Base-by-base conservation (phyloP, 1,140 invertebrate species). In the Maconellicoccus hirsutus region DNA sequence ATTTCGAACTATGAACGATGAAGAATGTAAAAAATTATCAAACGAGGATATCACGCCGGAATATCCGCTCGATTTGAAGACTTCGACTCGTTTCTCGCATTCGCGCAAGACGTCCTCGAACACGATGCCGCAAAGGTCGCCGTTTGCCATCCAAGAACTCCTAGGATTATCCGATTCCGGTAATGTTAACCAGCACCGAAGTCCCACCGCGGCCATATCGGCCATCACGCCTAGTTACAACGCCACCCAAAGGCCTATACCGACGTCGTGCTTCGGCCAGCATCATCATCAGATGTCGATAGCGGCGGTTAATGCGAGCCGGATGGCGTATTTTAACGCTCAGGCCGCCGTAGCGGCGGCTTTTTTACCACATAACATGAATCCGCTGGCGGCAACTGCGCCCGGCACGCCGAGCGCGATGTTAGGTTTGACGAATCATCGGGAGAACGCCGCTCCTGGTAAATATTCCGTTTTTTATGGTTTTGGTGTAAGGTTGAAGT, bases 71-170 rank as follows among this genome's bases (percentile, higher is more conserved):
- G 52, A 59, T 22, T 22, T 59, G 52, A 59, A 59, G 21, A 59
- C 52, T 22, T 59, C 27, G 14, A 12, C 22, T 19, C 12, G 26
- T 14, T 14, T 59, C n/a, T 19, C 29, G n/a, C n/a, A 19, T 27
- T 23, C 29, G 70, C 52, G 52, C 42, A 69, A 26, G 27, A 69
- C 70, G 39, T 63, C 69, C 39, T 38, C 66, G 38, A 39, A 59
- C 63, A 72, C 73, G 39, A 86, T 89, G 83, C 90, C 90, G 74
- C 91, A 93, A 80, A 83, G 92, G 75, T 92, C 90, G 74, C 91
- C 92, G 19, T 95, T 94, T 81, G 92, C 90, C 74, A 94, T 94
- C 77, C 92, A 95, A 79, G 92, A 95, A 82, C 83, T 94, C 74
- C 82, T 94, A 75, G 92, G 92, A 0, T 80, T 94, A 21, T 72